Evolutionary conservation across 2,888 invertebrate species (phyloP).

Genomic region (Eudemis profundana): DNA sequence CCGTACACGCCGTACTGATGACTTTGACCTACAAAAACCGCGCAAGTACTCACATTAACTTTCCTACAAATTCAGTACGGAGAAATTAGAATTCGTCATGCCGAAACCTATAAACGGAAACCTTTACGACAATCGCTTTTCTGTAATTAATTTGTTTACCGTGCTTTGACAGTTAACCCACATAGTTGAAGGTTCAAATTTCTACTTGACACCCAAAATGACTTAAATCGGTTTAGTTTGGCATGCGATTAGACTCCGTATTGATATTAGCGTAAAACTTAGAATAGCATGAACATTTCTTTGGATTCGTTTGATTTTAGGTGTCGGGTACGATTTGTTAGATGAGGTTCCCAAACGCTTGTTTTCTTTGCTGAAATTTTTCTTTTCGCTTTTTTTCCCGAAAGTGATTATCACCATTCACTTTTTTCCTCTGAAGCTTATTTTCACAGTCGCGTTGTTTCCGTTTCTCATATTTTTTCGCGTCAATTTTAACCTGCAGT

Average conservation of each 20-base stretch:
- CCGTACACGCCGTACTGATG: not conserved
- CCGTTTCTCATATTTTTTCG: too few relatives aligned
- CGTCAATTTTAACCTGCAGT: too few relatives aligned
- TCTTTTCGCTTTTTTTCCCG: too few relatives aligned
- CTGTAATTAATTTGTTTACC: conserved; percentile 11
- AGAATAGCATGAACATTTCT: not conserved
- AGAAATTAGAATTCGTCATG: conserved; percentile 12
- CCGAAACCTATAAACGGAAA: not conserved
- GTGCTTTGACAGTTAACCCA: conserved; percentile 17
- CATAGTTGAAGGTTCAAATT: conserved; percentile 2
- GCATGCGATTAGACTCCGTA: not conserved
- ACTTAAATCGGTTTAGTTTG: too few relatives aligned
- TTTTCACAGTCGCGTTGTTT: too few relatives aligned
- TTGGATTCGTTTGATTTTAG: not conserved
- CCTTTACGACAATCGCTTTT: conserved; percentile 1
- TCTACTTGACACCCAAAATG: not conserved
- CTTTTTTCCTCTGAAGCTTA: too few relatives aligned
- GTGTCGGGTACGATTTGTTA: too few relatives aligned
- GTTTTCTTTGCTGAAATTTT: too few relatives aligned
- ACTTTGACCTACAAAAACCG: conserved; percentile 5
- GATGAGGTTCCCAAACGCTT: too few relatives aligned
- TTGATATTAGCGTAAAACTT: not conserved
- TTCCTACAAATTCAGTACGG: not conserved
- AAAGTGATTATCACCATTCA: too few relatives aligned
- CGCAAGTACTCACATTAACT: not conserved